Evolutionary conservation across 1,140 invertebrate genomes (phyloP), one percentile per base, ranked within the genome.

Genomic region (Drosophila melanica): DNA sequence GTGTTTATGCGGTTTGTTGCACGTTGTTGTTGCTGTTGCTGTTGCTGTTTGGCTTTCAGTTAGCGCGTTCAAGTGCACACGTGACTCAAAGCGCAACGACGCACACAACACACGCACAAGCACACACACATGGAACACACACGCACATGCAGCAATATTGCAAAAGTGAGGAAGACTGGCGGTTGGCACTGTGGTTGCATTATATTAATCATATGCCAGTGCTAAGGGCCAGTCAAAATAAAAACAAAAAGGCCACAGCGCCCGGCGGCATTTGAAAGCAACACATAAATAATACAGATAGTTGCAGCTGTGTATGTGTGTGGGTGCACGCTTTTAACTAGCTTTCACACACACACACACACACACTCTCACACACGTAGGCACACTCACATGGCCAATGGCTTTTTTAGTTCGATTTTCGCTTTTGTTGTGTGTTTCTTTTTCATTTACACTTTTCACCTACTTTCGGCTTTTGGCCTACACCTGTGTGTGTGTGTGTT

Each of bases 371-470:
- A 20, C 20, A 39, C 30, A 48, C 23, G 14, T 42, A 48, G 33
- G 23, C 23, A 54, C 62, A 65, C 30, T 45, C 33, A 41, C 7
- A 14, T 30, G 20, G 54, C 53, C 63, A 60, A 27, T 69, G 58
- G 71, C 73, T 60, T 74, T 41, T 51, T 79, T 75, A 62, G 60
- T 86, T 87, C 79, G 82, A 87, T 86, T 86, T 86, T 86, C 77
- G 63, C 64, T 70, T 62, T 60, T 73, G 39, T 37, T 20, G 18
- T 63, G 30, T 39, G 10, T 57, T 51, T 35, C 18, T 39, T 62
- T 63, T 70, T 59, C 78, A 74, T 86, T 77, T 84, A 86, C 81
- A 81, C 63, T 84, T 86, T 85, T 85, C 81, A 86, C 77, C 81
- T 85, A 86, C 69, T 85, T 85, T 85, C 62, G 45, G 47, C 59